Percentiles rank a stretch among this genome's conserved stretches.
Conservation (phyloP, 2,797 vertebrate genomes). For the Cryptoblepharus egeriae region DNA sequence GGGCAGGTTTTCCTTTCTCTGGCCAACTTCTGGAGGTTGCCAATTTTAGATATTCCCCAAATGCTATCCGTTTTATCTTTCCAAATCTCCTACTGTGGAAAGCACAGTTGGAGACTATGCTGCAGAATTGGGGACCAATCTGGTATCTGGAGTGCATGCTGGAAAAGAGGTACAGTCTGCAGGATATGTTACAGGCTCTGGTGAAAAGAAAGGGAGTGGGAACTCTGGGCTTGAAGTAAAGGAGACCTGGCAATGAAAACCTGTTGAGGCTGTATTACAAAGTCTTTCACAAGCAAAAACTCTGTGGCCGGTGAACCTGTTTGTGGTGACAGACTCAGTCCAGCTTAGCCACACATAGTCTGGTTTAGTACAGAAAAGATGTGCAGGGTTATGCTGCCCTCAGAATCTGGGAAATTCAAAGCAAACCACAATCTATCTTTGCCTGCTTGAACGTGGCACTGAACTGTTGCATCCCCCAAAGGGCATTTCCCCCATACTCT, state of each 20-base stretch:
- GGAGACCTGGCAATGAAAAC: neutral
- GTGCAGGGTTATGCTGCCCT: neutral
- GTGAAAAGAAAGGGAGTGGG: neutral
- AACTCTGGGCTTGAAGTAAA: neutral
- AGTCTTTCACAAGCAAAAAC: neutral
- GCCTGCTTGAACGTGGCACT: neutral
- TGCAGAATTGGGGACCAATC: neutral
- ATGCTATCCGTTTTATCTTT: neutral
- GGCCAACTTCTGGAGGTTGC: neutral
- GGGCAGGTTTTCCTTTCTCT: neutral
- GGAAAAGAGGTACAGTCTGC: neutral
- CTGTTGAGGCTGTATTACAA: neutral
- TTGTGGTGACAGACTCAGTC: neutral
- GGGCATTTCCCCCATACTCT: constrained; percentile 40
- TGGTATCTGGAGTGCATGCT: neutral
- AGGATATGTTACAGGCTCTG: neutral
- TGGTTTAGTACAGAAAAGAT: neutral
- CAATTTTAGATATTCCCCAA: neutral
- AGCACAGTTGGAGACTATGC: neutral
- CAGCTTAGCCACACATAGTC: neutral
- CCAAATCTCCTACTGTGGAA: neutral
- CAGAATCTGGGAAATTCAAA: neutral
- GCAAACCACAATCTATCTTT: neutral
- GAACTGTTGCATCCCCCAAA: constrained; percentile 64
- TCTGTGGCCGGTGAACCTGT: neutral